Percentiles rank a stretch among this genome's conserved stretches.
Evolutionary conservation across 2,113 vertebrate genomes (phyloP).

Genomic region (Ptychochromis oligacanthus): DNA sequence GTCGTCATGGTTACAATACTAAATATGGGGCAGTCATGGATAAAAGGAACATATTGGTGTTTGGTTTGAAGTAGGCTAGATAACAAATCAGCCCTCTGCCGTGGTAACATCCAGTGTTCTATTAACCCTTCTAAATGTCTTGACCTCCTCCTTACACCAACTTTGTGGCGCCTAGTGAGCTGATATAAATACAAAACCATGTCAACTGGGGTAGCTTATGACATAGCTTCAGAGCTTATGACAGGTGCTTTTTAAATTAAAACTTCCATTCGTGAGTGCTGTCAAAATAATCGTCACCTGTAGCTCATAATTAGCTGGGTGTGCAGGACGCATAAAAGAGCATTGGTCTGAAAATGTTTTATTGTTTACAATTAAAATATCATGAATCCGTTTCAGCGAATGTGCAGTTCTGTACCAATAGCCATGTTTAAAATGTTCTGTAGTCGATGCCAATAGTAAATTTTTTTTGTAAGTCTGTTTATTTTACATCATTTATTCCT

Average conservation of each 20-base stretch:
- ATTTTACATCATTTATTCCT: too few species aligned
- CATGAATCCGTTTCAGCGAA: background rate
- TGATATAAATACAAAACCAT: background rate
- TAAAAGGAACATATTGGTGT: background rate
- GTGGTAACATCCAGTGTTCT: background rate
- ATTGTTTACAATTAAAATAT: background rate
- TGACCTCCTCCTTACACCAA: background rate
- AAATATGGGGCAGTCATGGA: too few species aligned
- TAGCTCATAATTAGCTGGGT: too few species aligned
- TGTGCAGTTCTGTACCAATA: background rate
- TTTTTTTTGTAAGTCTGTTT: too few species aligned
- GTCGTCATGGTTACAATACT: background rate
- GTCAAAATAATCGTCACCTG: too few species aligned
- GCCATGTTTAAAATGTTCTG: background rate
- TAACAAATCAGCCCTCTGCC: background rate
- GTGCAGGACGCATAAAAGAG: too few species aligned
- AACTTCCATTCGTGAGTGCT: too few species aligned
- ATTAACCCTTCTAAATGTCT: background rate
- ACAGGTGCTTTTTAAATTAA: too few species aligned
- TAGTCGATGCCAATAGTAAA: too few species aligned
- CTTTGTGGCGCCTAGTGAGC: background rate
- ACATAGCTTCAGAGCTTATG: too few species aligned
- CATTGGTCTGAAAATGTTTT: background rate
- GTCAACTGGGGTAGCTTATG: background rate
- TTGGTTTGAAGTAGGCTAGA: background rate